These are phyloP conservation scores for Neopipo cinnamomea DNA, from an alignment of 2,113 vertebrate species.

Conservation along the genomic window DNA sequence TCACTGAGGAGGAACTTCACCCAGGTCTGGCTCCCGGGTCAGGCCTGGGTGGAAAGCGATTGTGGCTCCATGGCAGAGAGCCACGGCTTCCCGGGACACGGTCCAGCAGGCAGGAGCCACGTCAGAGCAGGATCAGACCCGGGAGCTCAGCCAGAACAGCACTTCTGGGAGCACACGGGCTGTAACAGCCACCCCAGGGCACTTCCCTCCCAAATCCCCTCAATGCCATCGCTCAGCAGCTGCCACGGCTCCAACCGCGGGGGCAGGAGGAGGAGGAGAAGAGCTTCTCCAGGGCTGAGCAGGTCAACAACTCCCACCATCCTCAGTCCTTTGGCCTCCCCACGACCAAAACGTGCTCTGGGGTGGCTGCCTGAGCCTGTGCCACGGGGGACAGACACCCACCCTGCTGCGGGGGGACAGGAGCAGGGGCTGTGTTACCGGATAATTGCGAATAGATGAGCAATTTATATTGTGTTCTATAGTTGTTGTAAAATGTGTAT, in stretches of 20 bases:
- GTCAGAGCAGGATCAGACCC: accelerated
- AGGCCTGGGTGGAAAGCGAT: neutral
- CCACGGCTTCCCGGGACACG: neutral
- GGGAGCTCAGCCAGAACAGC: neutral
- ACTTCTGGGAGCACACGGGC: neutral
- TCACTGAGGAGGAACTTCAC: neutral
- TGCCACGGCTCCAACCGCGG: neutral
- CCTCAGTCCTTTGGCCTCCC: neutral
- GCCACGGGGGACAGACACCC: neutral
- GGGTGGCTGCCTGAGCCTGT: neutral
- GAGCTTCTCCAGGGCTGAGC: neutral
- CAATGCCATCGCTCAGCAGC: accelerated
- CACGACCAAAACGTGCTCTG: neutral
- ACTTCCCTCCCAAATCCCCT: neutral
- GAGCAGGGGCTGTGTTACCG: too few species aligned
- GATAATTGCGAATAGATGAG: too few species aligned
- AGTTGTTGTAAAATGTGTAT: too few species aligned
- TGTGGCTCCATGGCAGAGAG: neutral
- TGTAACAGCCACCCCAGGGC: neutral
- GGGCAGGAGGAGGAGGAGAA: neutral
- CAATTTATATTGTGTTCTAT: too few species aligned
- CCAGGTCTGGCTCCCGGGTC: neutral
- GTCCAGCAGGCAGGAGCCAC: neutral
- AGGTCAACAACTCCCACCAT: neutral
- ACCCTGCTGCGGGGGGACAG: neutral